phyloP scores from a whole-genome alignment of 2,797 vertebrate genomes.

The Staurois parvus region DNA sequence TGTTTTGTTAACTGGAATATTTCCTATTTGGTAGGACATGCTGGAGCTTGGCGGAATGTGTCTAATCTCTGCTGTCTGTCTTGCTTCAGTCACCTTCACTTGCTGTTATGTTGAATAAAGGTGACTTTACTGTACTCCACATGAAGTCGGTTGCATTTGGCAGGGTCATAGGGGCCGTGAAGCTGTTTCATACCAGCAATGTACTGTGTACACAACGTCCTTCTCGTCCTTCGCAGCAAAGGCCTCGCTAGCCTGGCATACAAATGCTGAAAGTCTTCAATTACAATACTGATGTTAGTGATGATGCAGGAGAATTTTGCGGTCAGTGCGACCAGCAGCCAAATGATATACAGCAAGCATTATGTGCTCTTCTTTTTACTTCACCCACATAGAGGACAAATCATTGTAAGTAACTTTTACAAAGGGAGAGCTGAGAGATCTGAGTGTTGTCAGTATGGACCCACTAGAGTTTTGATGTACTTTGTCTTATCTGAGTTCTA shows the following conservation, averaged over 20 bases:
- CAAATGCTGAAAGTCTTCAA: constrained; percentile 5
- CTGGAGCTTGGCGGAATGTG: too few relatives aligned
- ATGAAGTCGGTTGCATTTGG: background rate
- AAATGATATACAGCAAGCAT: background rate
- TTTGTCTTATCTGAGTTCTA: too few relatives aligned
- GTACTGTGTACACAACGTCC: background rate
- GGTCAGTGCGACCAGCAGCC: background rate
- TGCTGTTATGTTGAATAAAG: background rate
- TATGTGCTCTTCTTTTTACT: background rate
- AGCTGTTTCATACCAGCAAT: background rate
- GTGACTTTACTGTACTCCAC: background rate
- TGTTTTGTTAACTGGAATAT: too few relatives aligned
- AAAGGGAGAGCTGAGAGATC: too few relatives aligned
- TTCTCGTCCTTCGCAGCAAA: background rate
- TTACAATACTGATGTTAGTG: constrained; percentile 3
- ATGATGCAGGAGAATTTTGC: background rate
- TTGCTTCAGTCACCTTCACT: background rate
- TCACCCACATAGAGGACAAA: background rate
- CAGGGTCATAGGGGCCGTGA: background rate
- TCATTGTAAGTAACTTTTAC: background rate
- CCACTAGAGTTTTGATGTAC: too few relatives aligned
- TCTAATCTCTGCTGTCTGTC: too few relatives aligned
- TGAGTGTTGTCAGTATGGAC: too few relatives aligned
- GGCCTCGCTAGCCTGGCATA: background rate
- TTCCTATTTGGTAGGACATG: too few relatives aligned